Base-by-base conservation (phyloP, 2,113 vertebrate genomes). In the Cyprinus carpio region DNA sequence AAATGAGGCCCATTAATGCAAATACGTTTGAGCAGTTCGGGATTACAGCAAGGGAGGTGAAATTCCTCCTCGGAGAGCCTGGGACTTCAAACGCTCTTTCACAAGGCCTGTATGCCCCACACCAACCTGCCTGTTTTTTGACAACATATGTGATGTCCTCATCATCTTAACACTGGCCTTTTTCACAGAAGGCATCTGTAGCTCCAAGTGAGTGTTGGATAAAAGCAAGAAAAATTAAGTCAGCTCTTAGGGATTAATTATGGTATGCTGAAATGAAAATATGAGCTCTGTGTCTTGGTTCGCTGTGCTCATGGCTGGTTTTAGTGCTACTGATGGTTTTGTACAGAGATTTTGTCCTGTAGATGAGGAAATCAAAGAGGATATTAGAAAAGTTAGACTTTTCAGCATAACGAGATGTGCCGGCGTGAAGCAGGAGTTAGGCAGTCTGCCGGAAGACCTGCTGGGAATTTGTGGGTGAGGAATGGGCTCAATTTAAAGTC, bases 191-290 rank as follows among this genome's bases (percentile, higher is more conserved):
- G 29, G 56, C 84, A 86, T 67, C 74, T 85, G 54, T 81, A 74
- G 69, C 86, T 87, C 25, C 16, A n/a, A 87, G 88, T 80, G 64
- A 81, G 27, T 60, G 69, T 69, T 29, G 43, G 84, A 77, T 67
- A 69, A 87, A 65, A 81, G 69, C 43, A 12, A 72, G 31, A 34
- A 64, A 80, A 37, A 43, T 25, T 27, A 1, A 87, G 31, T 79
- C 56, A 72, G 81, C 82, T 84, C 84, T 84, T 1, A 71, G 76
- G 81, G 83, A 89, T 87, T 86, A 84, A 89, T 84, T 86, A 84
- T 58, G 71, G 81, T 76, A 75, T 67, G 56, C 76, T 81, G 86
- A 87, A 86, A 77, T 60, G 79, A 81, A 71, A 76, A 74, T n/a
- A 71, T 40, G 27, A 87, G 80, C 83, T 62, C 27, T 20, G 18